phyloP scores from a whole-genome alignment of 1,140 invertebrate species.

The Cotesia glomerata region DNA sequence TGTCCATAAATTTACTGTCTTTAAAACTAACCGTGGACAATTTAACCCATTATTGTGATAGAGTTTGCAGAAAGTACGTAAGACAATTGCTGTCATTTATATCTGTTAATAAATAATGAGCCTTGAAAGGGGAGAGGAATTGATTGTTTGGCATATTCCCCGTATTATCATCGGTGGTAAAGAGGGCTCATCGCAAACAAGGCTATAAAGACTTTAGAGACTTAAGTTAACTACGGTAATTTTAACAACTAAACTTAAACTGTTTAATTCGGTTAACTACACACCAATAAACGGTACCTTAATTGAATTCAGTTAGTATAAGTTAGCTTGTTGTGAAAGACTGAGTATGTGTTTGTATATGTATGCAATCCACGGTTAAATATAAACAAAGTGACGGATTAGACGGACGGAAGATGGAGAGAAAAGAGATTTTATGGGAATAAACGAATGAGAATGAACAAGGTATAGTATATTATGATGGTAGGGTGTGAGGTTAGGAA shows the following conservation, averaged over 20 bases:
- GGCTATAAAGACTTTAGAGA: too few relatives aligned
- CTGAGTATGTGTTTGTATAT: not conserved
- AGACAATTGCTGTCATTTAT: not conserved
- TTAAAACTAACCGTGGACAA: constrained; percentile 26
- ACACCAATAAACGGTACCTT: constrained; percentile 14
- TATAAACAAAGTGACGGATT: not conserved
- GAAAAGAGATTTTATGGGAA: constrained; percentile 16
- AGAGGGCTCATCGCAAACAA: too few relatives aligned
- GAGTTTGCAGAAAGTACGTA: not conserved
- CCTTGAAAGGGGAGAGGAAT: not conserved
- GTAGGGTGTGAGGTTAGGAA: not conserved
- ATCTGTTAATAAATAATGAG: not conserved
- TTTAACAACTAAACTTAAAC: too few relatives aligned
- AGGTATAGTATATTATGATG: constrained; percentile 13
- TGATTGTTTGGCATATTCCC: not conserved
- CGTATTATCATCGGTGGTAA: too few relatives aligned
- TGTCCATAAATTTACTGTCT: not conserved
- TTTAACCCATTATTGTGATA: not conserved
- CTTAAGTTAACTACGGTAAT: too few relatives aligned
- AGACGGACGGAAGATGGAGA: not conserved
- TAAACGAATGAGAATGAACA: not conserved
- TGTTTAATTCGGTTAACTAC: too few relatives aligned
- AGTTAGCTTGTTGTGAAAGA: constrained; percentile 10
- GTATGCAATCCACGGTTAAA: not conserved
- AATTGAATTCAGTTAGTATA: constrained; percentile 33